These are phyloP conservation scores for Neocrepidodera transversa DNA, from an alignment of 2,888 invertebrate species.

Conservation along the genomic window DNA sequence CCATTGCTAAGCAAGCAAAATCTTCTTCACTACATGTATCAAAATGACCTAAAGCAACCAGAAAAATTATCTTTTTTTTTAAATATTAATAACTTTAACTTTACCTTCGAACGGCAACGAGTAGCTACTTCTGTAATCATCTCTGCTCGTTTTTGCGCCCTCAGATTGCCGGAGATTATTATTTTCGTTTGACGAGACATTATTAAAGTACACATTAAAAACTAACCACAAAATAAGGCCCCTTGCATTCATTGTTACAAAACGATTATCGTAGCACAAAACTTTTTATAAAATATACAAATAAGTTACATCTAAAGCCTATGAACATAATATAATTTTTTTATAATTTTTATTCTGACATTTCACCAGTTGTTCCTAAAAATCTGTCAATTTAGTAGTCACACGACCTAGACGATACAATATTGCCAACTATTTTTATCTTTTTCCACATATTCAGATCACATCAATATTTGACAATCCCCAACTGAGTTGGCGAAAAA, in stretches of 20 bases:
- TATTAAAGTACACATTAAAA: conserved; percentile 52
- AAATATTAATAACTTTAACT: conserved; percentile 43
- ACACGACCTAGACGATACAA: too few relatives aligned
- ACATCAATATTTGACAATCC: too few relatives aligned
- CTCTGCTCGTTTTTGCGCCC: conserved; percentile 19
- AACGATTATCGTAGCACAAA: conserved; percentile 29
- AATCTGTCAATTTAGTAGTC: conserved; percentile 43
- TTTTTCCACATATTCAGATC: too few relatives aligned
- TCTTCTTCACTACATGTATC: conserved; percentile 72
- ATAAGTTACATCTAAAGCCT: conserved; percentile 39
- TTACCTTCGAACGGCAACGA: conserved; percentile 67
- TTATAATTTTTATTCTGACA: conserved; percentile 53
- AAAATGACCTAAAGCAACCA: conserved; percentile 40
- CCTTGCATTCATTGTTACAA: conserved; percentile 31
- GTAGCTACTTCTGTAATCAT: conserved; percentile 57
- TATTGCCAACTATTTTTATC: too few relatives aligned
- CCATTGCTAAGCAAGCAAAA: conserved; percentile 74
- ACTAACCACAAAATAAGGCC: conserved; percentile 56
- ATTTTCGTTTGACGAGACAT: conserved; percentile 41
- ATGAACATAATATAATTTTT: conserved; percentile 49
- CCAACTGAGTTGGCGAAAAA: too few relatives aligned
- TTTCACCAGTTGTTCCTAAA: conserved; percentile 49
- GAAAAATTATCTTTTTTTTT: not conserved
- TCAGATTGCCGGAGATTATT: conserved; percentile 16
- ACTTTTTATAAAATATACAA: conserved; percentile 37